Conservation (phyloP, 2,113 vertebrate genomes). For the Vireo altiloquus region DNA sequence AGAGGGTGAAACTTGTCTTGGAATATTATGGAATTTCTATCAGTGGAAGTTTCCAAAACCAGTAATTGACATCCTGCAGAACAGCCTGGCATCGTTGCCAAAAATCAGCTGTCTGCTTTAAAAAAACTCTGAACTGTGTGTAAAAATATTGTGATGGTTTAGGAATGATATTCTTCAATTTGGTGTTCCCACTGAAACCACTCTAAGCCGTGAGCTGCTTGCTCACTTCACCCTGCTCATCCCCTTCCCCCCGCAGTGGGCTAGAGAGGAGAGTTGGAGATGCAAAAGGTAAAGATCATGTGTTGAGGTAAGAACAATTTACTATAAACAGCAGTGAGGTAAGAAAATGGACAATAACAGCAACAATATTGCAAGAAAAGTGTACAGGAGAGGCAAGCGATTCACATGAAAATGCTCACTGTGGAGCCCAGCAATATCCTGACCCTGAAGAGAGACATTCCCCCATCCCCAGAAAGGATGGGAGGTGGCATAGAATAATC, state of each 20-base stretch:
- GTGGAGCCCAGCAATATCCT: not conserved
- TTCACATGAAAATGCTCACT: not conserved
- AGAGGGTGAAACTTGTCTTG: not conserved
- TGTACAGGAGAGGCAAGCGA: fast-evolving
- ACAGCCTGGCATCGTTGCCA: not conserved
- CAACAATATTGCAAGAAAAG: not conserved
- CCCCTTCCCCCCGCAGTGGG: not conserved
- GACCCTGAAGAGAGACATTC: not conserved
- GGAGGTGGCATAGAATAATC: not conserved
- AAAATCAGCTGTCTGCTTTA: not conserved
- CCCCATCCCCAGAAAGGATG: not conserved
- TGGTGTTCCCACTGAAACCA: not conserved
- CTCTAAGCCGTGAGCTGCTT: not conserved
- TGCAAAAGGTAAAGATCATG: fast-evolving
- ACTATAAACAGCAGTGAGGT: not conserved
- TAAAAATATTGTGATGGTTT: not conserved
- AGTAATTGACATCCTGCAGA: not conserved
- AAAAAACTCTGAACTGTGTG: not conserved
- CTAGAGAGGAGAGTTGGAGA: not conserved
- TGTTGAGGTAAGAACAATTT: not conserved
- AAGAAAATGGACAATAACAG: not conserved
- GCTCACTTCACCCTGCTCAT: not conserved
- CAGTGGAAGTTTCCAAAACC: not conserved
- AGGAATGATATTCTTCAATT: not conserved
- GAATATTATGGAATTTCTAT: not conserved